phyloP scores from a whole-genome alignment of 2,113 vertebrate genomes.

The Psilopsiagon aurifrons region DNA sequence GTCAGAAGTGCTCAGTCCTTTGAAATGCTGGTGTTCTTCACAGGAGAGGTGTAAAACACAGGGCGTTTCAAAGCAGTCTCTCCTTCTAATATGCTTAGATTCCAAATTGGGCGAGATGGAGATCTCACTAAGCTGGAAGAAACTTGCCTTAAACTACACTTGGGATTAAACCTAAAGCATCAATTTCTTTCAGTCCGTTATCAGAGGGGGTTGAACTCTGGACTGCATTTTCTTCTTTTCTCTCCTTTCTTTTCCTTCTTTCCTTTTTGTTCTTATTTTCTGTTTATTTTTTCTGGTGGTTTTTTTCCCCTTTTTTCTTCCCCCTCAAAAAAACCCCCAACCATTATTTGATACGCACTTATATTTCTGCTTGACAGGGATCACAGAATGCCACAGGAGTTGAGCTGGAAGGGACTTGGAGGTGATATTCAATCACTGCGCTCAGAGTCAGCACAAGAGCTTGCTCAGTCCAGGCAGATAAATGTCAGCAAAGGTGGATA shows the following conservation, averaged over 20 bases:
- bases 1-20: not conserved
- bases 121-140: not conserved
- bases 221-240: not conserved
- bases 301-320: not conserved
- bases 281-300: not conserved
- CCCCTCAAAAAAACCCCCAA: too few relatives aligned
- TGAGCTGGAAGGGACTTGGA: not conserved
- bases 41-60: not conserved
- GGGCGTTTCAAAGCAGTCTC: not conserved
- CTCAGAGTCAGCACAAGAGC: not conserved
- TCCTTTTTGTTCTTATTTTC: not conserved
- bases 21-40: not conserved
- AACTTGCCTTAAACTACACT: conserved; percentile 36
- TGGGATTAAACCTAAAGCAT: not conserved
- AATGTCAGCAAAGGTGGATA: not conserved
- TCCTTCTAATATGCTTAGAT: not conserved
- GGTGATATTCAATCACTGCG: not conserved
- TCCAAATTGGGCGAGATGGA: not conserved
- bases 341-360: not conserved
- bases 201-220: not conserved
- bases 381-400: not conserved
- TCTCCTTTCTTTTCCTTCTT: not conserved
- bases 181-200: not conserved
- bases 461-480: not conserved
- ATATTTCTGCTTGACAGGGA: not conserved